Evolutionary conservation across 2,888 invertebrate species (phyloP), one percentile per base, ranked within the genome.

Genomic region (Clistopyga incitator): DNA sequence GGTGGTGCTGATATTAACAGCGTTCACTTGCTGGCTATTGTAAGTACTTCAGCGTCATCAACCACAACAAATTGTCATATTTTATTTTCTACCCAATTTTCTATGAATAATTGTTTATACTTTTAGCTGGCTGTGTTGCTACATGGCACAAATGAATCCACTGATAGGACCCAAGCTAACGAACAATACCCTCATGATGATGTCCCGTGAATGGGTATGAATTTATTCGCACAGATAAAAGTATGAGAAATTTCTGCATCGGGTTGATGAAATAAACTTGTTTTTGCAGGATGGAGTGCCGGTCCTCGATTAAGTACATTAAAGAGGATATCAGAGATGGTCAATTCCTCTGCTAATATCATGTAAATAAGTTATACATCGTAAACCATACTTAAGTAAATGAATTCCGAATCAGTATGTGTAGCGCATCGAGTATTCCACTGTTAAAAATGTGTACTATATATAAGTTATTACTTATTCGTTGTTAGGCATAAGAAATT

Each of bases 111-210:
- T 70, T 23, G 52, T 67, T 72, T 79, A 47, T 71, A 29, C 84
- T 86, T 87, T 67, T 94, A 97, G 97, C 94, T 98, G 98, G 98
- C 94, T 98, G 88, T 98, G 97, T 91, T 97, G 97, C 88, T 98
- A 98, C 92, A 96, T 98, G 96, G 96, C 97, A 4, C 98, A 98
- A 94, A 97, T 98, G 97, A 98, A 98, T 94, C 98, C 98, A 0
- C 94, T 98, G 75, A 96, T 98, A 86, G 98, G 98, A 38, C 98
- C 98, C 72, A 96, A 96, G 94, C 94, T 98, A 6, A 94, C 94
- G 88, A 95, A 95, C 87, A 94, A 95, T 56, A 96, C 96, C 0
- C 94, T 98, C 78, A 94, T 97, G 85, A 95, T 97, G 92, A 97
- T 98, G 93, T 95, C 97, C n/a, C 94, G 94, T 82, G 95, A 96